These are phyloP conservation scores for Neodontobutis hainanensis DNA, from an alignment of 2,113 vertebrate genomes.

Conservation along the genomic window DNA sequence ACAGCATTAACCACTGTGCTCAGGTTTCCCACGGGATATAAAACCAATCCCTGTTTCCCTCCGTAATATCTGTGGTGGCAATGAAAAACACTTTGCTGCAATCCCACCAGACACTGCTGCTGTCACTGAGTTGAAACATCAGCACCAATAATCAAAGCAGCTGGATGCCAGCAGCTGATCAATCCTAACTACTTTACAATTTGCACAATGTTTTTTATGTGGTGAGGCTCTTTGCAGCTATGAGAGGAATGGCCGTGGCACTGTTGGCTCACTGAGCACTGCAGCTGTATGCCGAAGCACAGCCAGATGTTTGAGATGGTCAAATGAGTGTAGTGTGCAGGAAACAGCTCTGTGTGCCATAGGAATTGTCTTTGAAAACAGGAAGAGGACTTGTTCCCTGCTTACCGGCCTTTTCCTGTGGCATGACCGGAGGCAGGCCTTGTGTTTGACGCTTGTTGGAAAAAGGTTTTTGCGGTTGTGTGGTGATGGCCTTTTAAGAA, in stretches of 20 bases:
- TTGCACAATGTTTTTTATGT: background rate
- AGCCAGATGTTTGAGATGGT: constrained; percentile 84
- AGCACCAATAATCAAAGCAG: constrained; percentile 29
- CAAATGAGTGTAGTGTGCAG: constrained; percentile 70
- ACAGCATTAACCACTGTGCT: constrained; percentile 72
- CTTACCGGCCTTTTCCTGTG: constrained; percentile 87
- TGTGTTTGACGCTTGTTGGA: constrained; percentile 81
- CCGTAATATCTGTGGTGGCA: constrained; percentile 50
- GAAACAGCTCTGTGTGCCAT: constrained; percentile 82
- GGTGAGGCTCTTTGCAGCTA: constrained; percentile 21
- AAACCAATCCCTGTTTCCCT: constrained; percentile 75
- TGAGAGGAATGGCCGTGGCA: constrained; percentile 59
- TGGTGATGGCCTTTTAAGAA: constrained; percentile 75
- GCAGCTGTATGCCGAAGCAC: constrained; percentile 70
- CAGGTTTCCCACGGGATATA: constrained; percentile 72
- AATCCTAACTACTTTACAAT: background rate
- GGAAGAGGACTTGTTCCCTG: constrained; percentile 91
- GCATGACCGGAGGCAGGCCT: constrained; percentile 80
- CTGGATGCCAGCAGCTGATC: background rate
- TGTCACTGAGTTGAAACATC: constrained; percentile 18
- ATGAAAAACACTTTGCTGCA: constrained; percentile 61
- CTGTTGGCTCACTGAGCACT: constrained; percentile 59
- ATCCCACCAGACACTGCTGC: constrained; percentile 50
- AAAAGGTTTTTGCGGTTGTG: constrained; percentile 76
- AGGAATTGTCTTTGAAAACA: constrained; percentile 90